A percentile compares a stretch with the other conserved stretches of the same genome.
These are phyloP conservation scores for Musca domestica DNA, from an alignment of 1,140 invertebrate species.

Conservation along the genomic window DNA sequence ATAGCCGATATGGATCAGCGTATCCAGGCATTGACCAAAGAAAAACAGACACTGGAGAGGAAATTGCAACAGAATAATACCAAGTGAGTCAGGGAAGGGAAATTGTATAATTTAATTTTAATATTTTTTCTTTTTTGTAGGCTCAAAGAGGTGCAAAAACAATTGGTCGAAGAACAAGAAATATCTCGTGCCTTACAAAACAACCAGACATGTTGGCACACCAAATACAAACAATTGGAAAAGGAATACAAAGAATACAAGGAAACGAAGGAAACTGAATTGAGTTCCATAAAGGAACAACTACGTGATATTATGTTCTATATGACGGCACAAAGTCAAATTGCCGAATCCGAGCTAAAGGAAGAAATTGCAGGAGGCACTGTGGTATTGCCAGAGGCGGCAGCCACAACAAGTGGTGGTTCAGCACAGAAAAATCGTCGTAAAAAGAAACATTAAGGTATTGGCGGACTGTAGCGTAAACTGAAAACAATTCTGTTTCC, in stretches of 20 bases:
- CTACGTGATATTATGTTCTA: constrained; percentile 95
- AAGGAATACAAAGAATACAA: constrained; percentile 66
- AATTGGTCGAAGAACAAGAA: constrained; percentile 76
- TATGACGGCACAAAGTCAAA: constrained; percentile 73
- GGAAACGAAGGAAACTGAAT: constrained; percentile 73
- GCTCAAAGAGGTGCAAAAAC: constrained; percentile 60
- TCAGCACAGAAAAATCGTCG: constrained; percentile 35
- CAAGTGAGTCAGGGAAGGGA: constrained; percentile 55
- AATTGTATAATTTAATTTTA: constrained; percentile 14
- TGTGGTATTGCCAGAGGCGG: constrained; percentile 60
- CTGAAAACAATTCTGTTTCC: too few relatives aligned
- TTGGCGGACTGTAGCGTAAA: neutral
- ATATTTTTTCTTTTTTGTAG: constrained; percentile 33
- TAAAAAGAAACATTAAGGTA: constrained; percentile 37
- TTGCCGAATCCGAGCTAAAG: constrained; percentile 61
- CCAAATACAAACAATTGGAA: constrained; percentile 67
- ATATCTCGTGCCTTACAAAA: constrained; percentile 73
- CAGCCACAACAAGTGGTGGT: constrained; percentile 29
- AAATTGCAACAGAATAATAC: constrained; percentile 61
- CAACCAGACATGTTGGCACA: constrained; percentile 77
- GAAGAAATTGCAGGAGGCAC: constrained; percentile 72
- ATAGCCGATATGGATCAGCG: constrained; percentile 59
- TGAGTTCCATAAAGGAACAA: constrained; percentile 84
- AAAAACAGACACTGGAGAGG: constrained; percentile 68
- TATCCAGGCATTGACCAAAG: constrained; percentile 58